Evolutionary conservation across 1,140 invertebrate species (phyloP), one percentile per base, ranked within the genome.

Genomic region (Pseudomyrmex dendroicus): DNA sequence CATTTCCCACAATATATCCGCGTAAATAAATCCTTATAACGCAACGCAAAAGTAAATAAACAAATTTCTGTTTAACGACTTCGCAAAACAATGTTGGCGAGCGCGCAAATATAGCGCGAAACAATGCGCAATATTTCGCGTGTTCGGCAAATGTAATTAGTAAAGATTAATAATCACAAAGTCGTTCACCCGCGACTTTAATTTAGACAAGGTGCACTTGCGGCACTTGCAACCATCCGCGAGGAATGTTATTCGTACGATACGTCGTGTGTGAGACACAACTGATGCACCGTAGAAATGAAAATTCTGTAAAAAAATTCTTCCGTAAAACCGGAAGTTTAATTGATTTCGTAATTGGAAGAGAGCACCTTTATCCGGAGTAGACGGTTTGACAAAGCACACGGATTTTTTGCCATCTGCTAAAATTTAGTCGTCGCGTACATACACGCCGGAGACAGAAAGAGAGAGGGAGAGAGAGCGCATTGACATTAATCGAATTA

Each of bases 81-180:
- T 35, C 35, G 20, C n/a, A 15, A 48, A 57, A 59, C 13, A 56
- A 68, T 57, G 22, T 12, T 9, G 3, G 70, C 35, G 5, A 77
- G 63, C n/a, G 15, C 12, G 44, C 5, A 61, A 72, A 72, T 12
- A 17, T n/a, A n/a, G 44, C 15, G 9, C 15, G 10, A 12, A 13
- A 57, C 20, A 25, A 17, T 22, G 8, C 61, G 54, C 20, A 35
- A 70, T 10, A 80, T 62, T 67, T 74, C 68, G 78, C 70, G 48
- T 48, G 35, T 44, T 67, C 44, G 78, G 20, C 54, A 73, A 35
- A 82, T 48, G 73, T 48, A 64, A 52, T 66, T 82, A 59, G 48
- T 13, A 22, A 22, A 48, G 57, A 72, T 82, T 74, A 85, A 73
- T 80, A 80, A 85, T 66, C 15, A 82, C 35, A 82, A 48, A 20